A percentile compares a stretch with the other conserved stretches of the same genome.
These are phyloP conservation scores for Sphecodes monilicornis DNA, from an alignment of 2,888 invertebrate genomes.

Conservation along the genomic window DNA sequence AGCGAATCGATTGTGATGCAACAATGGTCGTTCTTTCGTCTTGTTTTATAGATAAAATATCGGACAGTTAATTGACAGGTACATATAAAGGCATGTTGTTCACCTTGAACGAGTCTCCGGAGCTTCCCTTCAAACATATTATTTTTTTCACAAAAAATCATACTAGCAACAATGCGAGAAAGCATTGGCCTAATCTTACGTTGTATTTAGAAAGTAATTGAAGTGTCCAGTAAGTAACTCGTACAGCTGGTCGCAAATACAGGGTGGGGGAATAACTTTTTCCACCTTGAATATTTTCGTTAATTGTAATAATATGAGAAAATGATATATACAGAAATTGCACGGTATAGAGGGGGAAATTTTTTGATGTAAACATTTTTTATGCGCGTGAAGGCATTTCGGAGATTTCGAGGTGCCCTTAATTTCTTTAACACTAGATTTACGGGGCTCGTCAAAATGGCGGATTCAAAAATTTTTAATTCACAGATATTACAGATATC, in stretches of 20 bases:
- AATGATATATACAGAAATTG: too few relatives aligned
- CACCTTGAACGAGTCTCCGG: constrained; percentile 58
- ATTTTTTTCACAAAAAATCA: background rate
- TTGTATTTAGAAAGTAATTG: background rate
- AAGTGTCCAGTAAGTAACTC: background rate
- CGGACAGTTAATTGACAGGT: constrained; percentile 56
- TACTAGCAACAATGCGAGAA: background rate
- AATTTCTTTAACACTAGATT: too few relatives aligned
- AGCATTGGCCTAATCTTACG: background rate
- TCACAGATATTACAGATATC: too few relatives aligned
- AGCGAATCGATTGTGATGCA: constrained; percentile 60
- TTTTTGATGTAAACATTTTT: too few relatives aligned
- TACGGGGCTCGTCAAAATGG: too few relatives aligned
- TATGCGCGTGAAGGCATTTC: too few relatives aligned
- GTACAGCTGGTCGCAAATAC: background rate
- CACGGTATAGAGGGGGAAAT: too few relatives aligned
- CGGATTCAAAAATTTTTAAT: too few relatives aligned
- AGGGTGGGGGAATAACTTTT: too few relatives aligned
- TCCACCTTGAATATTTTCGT: too few relatives aligned
- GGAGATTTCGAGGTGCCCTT: too few relatives aligned
- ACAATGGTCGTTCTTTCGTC: constrained; percentile 63
- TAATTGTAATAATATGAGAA: too few relatives aligned
- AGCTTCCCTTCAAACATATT: constrained; percentile 54
- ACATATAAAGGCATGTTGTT: constrained; percentile 51
- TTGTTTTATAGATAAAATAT: constrained; percentile 63